Evolutionary conservation across 2,113 vertebrate species (phyloP).

Genomic region (Trogon melanurus): DNA sequence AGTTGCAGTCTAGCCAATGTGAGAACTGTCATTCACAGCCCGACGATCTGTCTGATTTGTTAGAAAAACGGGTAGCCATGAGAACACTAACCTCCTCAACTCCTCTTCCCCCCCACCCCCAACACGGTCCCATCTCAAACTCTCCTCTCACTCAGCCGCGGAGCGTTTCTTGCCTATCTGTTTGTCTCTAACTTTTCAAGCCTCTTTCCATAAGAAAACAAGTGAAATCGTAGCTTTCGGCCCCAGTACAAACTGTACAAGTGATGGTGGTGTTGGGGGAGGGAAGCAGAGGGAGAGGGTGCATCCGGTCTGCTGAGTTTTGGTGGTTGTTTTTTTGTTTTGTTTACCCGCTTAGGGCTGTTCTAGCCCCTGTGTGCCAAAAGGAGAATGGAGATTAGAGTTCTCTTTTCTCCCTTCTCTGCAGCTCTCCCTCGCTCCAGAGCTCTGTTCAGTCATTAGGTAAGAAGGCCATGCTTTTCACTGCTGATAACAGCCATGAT

Average conservation of each 20-base stretch:
- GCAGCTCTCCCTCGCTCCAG: neutral
- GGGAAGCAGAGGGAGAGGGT: neutral
- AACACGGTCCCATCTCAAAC: neutral
- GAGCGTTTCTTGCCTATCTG: slow-evolving; percentile 49
- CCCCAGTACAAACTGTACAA: neutral
- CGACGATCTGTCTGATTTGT: slow-evolving; percentile 67
- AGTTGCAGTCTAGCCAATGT: slow-evolving; percentile 83
- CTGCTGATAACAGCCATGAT: neutral
- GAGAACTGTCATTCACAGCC: slow-evolving; percentile 80
- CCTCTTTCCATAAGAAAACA: neutral
- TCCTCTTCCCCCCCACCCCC: neutral
- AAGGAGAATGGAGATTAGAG: neutral
- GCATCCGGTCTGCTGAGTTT: slow-evolving; percentile 44
- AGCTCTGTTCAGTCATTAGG: neutral
- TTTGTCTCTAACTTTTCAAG: neutral
- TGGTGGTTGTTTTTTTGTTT: slow-evolving; percentile 18
- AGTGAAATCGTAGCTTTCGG: slow-evolving; percentile 36
- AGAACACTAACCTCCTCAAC: slow-evolving; percentile 32
- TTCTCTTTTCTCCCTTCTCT: neutral
- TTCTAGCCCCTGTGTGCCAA: neutral
- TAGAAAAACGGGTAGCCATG: slow-evolving; percentile 35
- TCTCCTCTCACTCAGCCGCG: neutral
- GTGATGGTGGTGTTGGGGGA: neutral
- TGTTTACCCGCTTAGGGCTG: slow-evolving; percentile 37
- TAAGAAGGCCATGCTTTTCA: neutral